A percentile compares a stretch with the other conserved stretches of the same genome.
Conservation (phyloP, 2,797 vertebrate genomes). For the Tragopan temminckii region DNA sequence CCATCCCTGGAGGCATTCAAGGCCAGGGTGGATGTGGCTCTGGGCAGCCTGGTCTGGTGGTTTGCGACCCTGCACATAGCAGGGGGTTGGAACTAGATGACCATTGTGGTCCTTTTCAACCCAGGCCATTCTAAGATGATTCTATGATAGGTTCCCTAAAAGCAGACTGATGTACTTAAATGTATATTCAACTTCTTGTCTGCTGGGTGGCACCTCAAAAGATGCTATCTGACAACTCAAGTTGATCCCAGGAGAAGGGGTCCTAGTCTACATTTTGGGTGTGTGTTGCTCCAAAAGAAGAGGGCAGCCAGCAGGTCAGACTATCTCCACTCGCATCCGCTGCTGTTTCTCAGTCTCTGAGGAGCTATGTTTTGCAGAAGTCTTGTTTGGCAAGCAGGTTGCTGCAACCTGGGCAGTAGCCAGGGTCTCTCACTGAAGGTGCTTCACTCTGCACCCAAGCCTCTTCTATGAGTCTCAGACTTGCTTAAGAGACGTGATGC, state of each 20-base stretch:
- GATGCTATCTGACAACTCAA: neutral
- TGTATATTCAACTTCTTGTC: neutral
- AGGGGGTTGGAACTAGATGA: no score
- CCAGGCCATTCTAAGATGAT: no score
- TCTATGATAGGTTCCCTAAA: neutral
- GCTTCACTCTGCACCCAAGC: neutral
- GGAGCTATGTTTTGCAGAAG: neutral
- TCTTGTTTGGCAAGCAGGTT: neutral
- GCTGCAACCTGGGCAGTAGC: neutral
- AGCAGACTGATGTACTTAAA: neutral
- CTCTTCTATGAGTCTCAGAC: conserved; percentile 34
- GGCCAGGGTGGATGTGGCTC: no score
- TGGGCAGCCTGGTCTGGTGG: no score
- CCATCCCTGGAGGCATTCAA: no score
- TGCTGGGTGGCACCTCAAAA: neutral
- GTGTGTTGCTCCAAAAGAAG: neutral
- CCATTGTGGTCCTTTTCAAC: no score
- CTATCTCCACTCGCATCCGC: neutral
- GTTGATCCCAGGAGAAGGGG: neutral
- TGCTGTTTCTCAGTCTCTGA: neutral
- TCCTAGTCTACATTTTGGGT: neutral
- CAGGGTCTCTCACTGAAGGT: conserved; percentile 10
- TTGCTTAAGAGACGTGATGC: neutral
- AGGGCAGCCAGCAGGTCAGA: neutral
- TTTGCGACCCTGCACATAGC: no score